Conservation (phyloP, 2,888 invertebrate species). For the Brachyptera putata region DNA sequence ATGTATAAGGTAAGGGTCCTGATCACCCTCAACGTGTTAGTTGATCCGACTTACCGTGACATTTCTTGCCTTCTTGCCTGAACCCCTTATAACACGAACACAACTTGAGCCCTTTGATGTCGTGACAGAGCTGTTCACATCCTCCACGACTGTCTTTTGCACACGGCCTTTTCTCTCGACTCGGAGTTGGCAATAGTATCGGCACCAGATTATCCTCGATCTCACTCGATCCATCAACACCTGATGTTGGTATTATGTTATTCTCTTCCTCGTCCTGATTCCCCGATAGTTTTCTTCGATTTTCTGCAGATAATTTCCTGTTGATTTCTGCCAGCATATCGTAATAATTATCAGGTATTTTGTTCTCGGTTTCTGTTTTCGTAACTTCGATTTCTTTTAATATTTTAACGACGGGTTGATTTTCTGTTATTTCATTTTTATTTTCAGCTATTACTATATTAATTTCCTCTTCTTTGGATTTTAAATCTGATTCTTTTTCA, state of each 20-base stretch:
- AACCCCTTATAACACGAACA: slow-evolving; percentile 30
- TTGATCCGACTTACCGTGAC: slow-evolving; percentile 22
- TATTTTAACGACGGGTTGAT: too few relatives aligned
- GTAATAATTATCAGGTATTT: neutral
- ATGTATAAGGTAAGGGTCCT: too few relatives aligned
- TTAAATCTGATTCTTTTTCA: too few relatives aligned
- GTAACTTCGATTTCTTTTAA: too few relatives aligned
- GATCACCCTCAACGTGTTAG: too few relatives aligned
- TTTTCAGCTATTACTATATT: too few relatives aligned
- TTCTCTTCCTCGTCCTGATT: neutral
- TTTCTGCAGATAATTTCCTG: neutral
- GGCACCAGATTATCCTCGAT: slow-evolving; percentile 5
- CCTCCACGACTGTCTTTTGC: neutral
- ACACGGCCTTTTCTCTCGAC: neutral
- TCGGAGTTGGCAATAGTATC: neutral
- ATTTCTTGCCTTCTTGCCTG: slow-evolving; percentile 6
- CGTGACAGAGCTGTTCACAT: slow-evolving; percentile 29
- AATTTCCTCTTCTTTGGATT: too few relatives aligned
- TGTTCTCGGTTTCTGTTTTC: too few relatives aligned
- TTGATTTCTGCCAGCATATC: neutral
- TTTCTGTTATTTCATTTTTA: too few relatives aligned
- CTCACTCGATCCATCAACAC: neutral
- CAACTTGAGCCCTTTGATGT: slow-evolving; percentile 5
- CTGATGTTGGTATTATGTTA: neutral
- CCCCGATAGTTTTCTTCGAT: neutral